These are phyloP conservation scores for Lasiommata megera DNA, from an alignment of 2,888 invertebrate species.

Conservation along the genomic window DNA sequence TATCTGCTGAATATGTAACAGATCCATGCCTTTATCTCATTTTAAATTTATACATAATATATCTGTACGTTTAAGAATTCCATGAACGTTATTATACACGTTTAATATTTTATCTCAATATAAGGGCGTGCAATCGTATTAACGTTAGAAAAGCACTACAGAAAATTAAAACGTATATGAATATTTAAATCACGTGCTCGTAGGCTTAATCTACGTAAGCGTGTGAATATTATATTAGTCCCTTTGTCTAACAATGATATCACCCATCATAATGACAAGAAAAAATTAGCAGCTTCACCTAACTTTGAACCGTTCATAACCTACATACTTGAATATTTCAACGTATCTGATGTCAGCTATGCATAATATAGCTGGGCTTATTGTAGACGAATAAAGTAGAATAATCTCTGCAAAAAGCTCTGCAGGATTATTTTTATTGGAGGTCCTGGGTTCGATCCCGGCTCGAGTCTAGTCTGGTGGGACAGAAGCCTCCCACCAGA, in stretches of 20 bases:
- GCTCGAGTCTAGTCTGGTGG: too few relatives aligned
- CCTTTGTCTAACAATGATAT: neutral
- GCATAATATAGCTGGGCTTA: too few relatives aligned
- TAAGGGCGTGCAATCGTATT: neutral
- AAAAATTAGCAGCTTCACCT: neutral
- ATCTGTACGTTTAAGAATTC: neutral
- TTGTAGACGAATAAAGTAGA: too few relatives aligned
- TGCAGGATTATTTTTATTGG: too few relatives aligned
- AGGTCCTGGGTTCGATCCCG: too few relatives aligned
- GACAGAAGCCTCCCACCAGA: too few relatives aligned
- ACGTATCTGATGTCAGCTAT: too few relatives aligned
- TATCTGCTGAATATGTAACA: too few relatives aligned
- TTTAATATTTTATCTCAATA: neutral
- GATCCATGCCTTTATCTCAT: neutral
- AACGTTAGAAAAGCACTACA: neutral
- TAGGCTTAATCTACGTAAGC: neutral
- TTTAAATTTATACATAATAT: neutral
- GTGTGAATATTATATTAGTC: neutral
- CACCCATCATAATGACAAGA: neutral
- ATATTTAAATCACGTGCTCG: neutral
- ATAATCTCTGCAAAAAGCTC: too few relatives aligned
- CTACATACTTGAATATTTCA: too few relatives aligned
- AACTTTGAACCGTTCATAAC: too few relatives aligned
- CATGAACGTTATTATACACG: neutral
- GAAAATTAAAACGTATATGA: conserved; percentile 1